A percentile compares a stretch with the other conserved stretches of the same genome.
Conservation (phyloP, 64 coral and sea anemone genomes). For the Montipora sp. region DNA sequence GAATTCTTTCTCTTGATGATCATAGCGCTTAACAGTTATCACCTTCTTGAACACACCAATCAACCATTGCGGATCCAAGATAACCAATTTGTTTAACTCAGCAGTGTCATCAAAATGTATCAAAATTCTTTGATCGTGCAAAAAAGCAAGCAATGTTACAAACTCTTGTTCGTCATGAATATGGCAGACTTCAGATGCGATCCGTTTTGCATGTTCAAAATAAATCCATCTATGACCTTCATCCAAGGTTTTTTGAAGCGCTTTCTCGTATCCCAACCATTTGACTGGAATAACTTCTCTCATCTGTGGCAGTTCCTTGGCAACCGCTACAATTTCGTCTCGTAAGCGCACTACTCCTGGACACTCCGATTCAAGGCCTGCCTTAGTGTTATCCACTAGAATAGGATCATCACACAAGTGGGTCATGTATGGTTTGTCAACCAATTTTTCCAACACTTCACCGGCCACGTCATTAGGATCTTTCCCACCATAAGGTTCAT, state of each 20-base stretch:
- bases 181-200: neutral
- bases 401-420: neutral
- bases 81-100: too few species aligned
- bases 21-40: too few species aligned
- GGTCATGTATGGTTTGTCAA: neutral
- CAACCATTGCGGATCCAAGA: too few species aligned
- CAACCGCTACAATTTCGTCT: neutral
- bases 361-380: neutral
- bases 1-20: neutral
- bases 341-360: neutral
- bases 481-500: neutral
- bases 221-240: neutral
- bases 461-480: conserved; percentile 1
- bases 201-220: neutral
- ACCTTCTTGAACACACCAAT: too few species aligned
- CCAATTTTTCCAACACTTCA: neutral
- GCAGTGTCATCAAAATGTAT: too few species aligned
- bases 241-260: neutral
- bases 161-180: neutral
- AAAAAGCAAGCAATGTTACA: neutral
- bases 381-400: conserved; percentile 27
- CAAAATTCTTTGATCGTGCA: conserved; percentile 12
- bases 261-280: conserved; percentile 20
- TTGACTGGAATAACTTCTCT: conserved; percentile 6
- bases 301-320: neutral